These are phyloP conservation scores for Miniopterus natalensis DNA, from an alignment of 2,113 vertebrate species.

Conservation along the genomic window DNA sequence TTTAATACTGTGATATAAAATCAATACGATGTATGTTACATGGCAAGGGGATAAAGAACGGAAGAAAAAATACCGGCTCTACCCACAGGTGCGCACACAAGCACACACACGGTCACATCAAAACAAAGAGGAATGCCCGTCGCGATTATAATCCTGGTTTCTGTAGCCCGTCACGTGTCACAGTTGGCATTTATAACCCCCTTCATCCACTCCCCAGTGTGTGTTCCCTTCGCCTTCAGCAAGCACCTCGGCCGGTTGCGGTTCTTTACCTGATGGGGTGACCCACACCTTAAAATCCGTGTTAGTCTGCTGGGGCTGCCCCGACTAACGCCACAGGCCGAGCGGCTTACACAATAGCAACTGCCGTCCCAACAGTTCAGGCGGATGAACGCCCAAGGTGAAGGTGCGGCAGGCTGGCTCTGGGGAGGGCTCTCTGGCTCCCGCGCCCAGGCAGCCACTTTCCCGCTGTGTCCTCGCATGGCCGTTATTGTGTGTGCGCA, in stretches of 20 bases:
- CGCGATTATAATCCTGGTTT: background rate
- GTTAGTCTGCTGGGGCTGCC: background rate
- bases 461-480: background rate
- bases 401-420: background rate
- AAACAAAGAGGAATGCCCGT: background rate
- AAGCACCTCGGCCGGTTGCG: background rate
- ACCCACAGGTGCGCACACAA: background rate
- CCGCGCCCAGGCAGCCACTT: background rate
- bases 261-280: background rate
- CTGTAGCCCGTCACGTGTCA: background rate
- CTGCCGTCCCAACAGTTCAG: background rate
- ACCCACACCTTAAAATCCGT: background rate
- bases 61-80: background rate
- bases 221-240: background rate
- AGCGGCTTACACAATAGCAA: background rate
- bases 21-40: background rate
- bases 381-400: background rate
- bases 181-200: background rate
- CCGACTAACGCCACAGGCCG: background rate
- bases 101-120: background rate
- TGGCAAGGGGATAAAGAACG: background rate
- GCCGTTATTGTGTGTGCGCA: no score
- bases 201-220: background rate
- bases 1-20: background rate
- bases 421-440: background rate